These are phyloP conservation scores for Narcine bancroftii DNA, from an alignment of 2,113 vertebrate genomes.

Conservation along the genomic window DNA sequence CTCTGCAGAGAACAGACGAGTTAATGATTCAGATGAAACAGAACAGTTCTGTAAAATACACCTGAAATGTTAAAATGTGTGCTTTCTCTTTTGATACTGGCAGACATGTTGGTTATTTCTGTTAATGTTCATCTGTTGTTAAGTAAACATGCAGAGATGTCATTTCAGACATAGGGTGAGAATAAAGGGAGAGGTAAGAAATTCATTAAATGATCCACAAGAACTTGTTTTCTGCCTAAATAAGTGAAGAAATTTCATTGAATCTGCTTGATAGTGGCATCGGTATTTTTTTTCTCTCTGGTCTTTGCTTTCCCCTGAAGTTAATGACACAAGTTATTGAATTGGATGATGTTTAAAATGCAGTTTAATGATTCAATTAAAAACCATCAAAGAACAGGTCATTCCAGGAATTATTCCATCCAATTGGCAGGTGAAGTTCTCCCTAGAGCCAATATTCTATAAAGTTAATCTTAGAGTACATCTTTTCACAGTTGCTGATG, in stretches of 20 bases:
- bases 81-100: not conserved
- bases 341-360: not conserved
- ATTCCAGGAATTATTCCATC: not conserved
- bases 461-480: not conserved
- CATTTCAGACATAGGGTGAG: not conserved
- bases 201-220: not conserved
- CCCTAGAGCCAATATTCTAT: not conserved
- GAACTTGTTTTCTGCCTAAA: not conserved
- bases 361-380: not conserved
- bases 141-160: not conserved
- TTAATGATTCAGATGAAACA: not conserved
- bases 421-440: not conserved
- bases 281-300: not conserved
- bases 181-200: not conserved
- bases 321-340: not conserved
- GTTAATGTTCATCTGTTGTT: not conserved
- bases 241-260: not conserved
- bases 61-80: not conserved
- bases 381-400: not conserved
- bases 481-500: not conserved
- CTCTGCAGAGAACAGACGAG: not conserved
- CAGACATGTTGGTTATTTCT: not conserved
- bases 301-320: not conserved
- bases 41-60: not conserved
- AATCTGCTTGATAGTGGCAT: not conserved